phyloP scores from a whole-genome alignment of 2,888 invertebrate genomes.

The Spicauda simplicius region DNA sequence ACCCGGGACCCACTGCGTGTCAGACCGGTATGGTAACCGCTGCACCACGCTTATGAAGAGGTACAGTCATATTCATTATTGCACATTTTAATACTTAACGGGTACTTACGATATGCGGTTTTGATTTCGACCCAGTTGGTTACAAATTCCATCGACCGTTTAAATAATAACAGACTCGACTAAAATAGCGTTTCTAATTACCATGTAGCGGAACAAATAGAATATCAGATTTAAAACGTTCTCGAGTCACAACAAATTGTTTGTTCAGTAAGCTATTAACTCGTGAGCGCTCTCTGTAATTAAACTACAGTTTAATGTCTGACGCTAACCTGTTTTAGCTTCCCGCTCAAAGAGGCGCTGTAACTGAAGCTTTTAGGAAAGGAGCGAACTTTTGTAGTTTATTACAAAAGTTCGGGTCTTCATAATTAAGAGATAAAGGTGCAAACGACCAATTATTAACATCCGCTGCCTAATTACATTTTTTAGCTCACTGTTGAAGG shows the following conservation, averaged over 20 bases:
- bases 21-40: too few relatives aligned
- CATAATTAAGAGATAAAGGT: conserved; percentile 19
- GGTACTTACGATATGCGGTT: too few relatives aligned
- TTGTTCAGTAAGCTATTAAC: conserved; percentile 25
- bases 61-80: too few relatives aligned
- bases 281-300: conserved; percentile 27
- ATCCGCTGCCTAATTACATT: conserved; percentile 13
- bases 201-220: not conserved
- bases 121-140: too few relatives aligned
- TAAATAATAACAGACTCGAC: not conserved
- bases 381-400: conserved; percentile 2
- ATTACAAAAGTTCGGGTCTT: not conserved
- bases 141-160: not conserved
- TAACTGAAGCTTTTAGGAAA: conserved; percentile 22
- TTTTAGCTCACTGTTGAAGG: conserved; percentile 4
- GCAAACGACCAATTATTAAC: conserved; percentile 15
- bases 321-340: conserved; percentile 27
- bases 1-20: too few relatives aligned
- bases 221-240: not conserved
- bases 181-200: not conserved
- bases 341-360: conserved; percentile 10
- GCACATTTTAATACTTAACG: too few relatives aligned
- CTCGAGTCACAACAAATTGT: conserved; percentile 10
- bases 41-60: too few relatives aligned
- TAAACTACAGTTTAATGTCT: conserved; percentile 27